Percentiles rank a stretch among this genome's conserved stretches.
Evolutionary conservation across 2,113 vertebrate genomes (phyloP).

Genomic region (Phaetusa simplex): DNA sequence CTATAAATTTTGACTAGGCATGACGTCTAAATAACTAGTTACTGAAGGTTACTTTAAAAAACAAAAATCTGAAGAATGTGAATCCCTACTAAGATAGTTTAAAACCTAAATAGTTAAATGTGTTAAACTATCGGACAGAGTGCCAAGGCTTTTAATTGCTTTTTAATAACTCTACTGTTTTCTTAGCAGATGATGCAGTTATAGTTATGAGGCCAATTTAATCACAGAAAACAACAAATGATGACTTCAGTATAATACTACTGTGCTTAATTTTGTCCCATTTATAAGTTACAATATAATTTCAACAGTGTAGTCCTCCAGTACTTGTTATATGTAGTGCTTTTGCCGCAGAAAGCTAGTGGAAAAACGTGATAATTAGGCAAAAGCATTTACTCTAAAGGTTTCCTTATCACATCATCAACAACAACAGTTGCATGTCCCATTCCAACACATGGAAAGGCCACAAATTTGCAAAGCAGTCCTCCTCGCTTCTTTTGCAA

Average conservation of each 20-base stretch:
- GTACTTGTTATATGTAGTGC: not conserved
- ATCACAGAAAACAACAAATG: constrained; percentile 63
- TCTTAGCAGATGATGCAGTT: constrained; percentile 51
- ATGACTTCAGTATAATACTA: not conserved
- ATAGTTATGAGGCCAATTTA: constrained; percentile 52
- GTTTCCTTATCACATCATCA: not conserved
- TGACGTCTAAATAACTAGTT: not conserved
- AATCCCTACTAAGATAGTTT: not conserved
- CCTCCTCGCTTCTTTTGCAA: not conserved
- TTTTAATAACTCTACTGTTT: constrained; percentile 65
- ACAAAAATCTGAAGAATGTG: not conserved
- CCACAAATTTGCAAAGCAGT: not conserved
- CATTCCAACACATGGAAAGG: not conserved
- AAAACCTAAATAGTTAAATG: not conserved
- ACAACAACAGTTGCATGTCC: not conserved
- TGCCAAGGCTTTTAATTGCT: constrained; percentile 11
- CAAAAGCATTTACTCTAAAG: not conserved
- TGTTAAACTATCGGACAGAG: not conserved
- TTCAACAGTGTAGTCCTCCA: not conserved
- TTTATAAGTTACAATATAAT: not conserved
- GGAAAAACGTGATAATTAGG: fast-evolving
- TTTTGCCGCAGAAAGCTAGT: not conserved
- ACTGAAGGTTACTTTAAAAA: not conserved
- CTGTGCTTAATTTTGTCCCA: not conserved
- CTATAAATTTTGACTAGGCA: not conserved